phyloP scores from a whole-genome alignment of 2,113 vertebrate species.

The Telmatochromis bifrenatus region DNA sequence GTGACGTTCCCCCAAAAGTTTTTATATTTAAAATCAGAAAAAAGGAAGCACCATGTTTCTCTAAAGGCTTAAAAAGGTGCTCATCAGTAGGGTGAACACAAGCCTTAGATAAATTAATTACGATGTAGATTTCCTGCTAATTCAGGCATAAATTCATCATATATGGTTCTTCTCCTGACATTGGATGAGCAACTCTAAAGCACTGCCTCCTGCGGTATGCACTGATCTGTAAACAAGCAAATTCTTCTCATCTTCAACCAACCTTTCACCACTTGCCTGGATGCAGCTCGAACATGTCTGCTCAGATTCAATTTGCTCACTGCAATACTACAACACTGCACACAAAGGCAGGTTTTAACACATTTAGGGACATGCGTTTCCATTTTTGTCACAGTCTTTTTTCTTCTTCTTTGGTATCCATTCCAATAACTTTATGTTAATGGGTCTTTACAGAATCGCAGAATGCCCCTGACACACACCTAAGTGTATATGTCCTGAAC shows the following conservation, averaged over 20 bases:
- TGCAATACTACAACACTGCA: not conserved
- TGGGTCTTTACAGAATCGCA: not conserved
- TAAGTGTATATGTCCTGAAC: not conserved
- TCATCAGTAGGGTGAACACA: not conserved
- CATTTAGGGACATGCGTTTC: not conserved
- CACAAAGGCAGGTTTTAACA: not conserved
- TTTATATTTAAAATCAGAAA: not conserved
- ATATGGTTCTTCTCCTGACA: not conserved
- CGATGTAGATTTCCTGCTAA: not conserved
- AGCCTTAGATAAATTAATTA: not conserved
- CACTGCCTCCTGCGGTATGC: not conserved
- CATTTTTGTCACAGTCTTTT: not conserved
- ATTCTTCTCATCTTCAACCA: not conserved
- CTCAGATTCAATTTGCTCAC: not conserved
- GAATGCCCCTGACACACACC: not conserved
- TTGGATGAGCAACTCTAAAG: not conserved
- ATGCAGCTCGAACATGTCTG: not conserved
- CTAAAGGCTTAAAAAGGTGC: not conserved
- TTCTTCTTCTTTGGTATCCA: not conserved
- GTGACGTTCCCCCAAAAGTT: not conserved
- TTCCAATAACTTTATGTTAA: not conserved
- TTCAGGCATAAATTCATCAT: not conserved
- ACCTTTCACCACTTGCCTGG: not conserved
- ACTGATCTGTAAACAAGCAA: not conserved
- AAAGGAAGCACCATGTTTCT: not conserved